Conservation (phyloP, 2,888 invertebrate species). For the Oligia strigilis region DNA sequence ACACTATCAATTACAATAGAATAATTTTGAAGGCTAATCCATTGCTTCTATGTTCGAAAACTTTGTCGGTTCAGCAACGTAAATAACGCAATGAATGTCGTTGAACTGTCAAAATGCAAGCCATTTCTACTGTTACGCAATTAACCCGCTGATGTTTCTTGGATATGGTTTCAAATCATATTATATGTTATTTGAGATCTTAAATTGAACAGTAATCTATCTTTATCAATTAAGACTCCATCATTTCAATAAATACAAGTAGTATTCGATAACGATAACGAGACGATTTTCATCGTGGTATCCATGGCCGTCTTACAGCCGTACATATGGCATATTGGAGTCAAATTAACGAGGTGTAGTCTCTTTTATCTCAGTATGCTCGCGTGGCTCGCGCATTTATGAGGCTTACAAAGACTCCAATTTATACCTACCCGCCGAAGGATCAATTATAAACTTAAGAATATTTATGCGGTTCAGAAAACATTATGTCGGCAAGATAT, state of each 20-base stretch:
- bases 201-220: background rate
- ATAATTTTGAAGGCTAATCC: background rate
- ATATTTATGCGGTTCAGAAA: conserved; percentile 4
- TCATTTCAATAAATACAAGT: background rate
- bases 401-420: conserved; percentile 68
- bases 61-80: background rate
- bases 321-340: conserved; percentile 61
- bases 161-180: background rate
- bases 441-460: conserved; percentile 52
- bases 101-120: background rate
- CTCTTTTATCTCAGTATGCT: conserved; percentile 71
- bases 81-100: background rate
- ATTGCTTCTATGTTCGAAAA: background rate
- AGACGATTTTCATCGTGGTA: background rate
- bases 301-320: conserved; percentile 16
- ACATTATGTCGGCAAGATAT: conserved; percentile 18
- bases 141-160: background rate
- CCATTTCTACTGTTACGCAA: background rate
- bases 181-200: background rate
- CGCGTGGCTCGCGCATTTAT: conserved; percentile 67
- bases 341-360: conserved; percentile 68
- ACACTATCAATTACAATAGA: background rate
- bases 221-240: background rate
- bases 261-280: background rate
- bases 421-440: conserved; percentile 55